phyloP scores from a whole-genome alignment of 2,113 vertebrate genomes.

The Athene cunicularia region DNA sequence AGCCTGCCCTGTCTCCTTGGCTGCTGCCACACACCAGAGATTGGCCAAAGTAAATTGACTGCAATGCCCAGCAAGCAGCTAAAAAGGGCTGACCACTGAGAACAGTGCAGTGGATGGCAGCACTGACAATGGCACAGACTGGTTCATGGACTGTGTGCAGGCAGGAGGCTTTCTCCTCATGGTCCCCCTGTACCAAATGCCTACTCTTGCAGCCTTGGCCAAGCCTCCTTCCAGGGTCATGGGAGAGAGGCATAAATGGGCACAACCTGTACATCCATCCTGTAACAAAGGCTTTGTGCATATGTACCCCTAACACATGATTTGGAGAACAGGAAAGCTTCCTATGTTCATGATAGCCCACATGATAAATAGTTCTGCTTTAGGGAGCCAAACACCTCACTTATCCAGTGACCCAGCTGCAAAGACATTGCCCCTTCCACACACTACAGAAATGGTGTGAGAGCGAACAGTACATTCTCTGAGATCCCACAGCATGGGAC shows the following conservation, averaged over 20 bases:
- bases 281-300: not conserved
- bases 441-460: not conserved
- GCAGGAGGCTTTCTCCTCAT: not conserved
- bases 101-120: not conserved
- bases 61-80: not conserved
- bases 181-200: fast-evolving
- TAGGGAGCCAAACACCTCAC: not conserved
- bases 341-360: fast-evolving
- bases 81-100: not conserved
- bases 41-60: not conserved
- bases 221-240: not conserved
- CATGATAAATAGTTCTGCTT: not conserved
- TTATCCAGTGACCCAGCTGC: not conserved
- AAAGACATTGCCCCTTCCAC: not conserved
- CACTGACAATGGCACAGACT: not conserved
- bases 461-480: not conserved
- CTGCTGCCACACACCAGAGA: not conserved
- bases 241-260: not conserved
- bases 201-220: not conserved
- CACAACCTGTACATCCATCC: not conserved
- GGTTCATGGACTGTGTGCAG: not conserved
- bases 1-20: not conserved
- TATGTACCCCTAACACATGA: not conserved
- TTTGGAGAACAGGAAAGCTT: not conserved
- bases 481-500: not conserved